These are phyloP conservation scores for Lethenteron camtschaticum DNA, from an alignment of 2,113 vertebrate species.

Conservation along the genomic window DNA sequence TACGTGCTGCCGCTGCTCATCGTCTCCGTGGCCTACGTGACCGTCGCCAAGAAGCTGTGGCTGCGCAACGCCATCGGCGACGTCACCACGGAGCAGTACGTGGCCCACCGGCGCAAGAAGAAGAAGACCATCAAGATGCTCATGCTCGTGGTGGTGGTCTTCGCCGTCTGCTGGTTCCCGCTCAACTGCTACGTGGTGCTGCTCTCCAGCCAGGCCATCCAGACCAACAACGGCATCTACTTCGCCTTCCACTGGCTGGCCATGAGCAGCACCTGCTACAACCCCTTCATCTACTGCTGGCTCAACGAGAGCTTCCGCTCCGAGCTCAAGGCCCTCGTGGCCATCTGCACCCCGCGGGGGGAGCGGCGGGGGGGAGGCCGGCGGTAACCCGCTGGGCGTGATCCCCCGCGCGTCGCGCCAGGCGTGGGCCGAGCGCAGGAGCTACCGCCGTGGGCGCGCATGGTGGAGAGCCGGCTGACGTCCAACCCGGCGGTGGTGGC, in stretches of 20 bases:
- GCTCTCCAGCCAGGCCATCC: slow-evolving; percentile 59
- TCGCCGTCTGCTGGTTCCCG: slow-evolving; percentile 75
- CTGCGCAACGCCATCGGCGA: slow-evolving; percentile 52
- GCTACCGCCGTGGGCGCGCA: too few relatives aligned
- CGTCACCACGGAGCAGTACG: slow-evolving; percentile 53
- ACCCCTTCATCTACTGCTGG: slow-evolving; percentile 91
- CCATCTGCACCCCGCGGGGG: slow-evolving; percentile 29
- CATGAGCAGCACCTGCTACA: slow-evolving; percentile 86
- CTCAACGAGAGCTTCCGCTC: slow-evolving; percentile 61
- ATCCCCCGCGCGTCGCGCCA: too few relatives aligned
- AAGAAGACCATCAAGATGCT: slow-evolving; percentile 70
- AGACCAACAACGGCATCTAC: slow-evolving; percentile 50
- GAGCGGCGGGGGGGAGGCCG: slow-evolving; percentile 7
- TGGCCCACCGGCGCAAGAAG: slow-evolving; percentile 41
- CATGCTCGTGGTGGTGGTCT: slow-evolving; percentile 60
- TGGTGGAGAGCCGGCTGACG: too few relatives aligned
- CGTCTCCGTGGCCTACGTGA: slow-evolving; percentile 49
- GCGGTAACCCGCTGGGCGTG: too few relatives aligned
- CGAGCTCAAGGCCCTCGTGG: slow-evolving; percentile 44
- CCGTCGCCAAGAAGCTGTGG: slow-evolving; percentile 60
- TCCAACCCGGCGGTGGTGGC: too few relatives aligned
- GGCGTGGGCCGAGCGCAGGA: too few relatives aligned
- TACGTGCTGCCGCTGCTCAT: slow-evolving; percentile 65
- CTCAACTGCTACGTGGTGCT: slow-evolving; percentile 76
- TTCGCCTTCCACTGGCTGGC: slow-evolving; percentile 85